phyloP scores from a whole-genome alignment of 2,113 vertebrate species.

The Vidua chalybeata region DNA sequence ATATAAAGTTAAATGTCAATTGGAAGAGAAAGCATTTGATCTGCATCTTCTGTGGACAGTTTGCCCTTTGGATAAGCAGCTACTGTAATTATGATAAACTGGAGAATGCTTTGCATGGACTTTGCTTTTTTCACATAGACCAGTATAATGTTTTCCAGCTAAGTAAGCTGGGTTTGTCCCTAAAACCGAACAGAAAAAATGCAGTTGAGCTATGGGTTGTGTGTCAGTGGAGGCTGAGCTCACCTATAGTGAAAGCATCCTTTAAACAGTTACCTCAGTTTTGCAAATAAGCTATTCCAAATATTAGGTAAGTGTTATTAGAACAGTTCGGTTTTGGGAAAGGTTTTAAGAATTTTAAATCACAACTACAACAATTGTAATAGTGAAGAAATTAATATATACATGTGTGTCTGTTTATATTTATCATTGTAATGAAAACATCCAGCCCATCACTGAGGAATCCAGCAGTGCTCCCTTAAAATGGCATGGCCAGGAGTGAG shows the following conservation, averaged over 20 bases:
- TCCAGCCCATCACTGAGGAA: neutral
- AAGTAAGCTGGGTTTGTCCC: neutral
- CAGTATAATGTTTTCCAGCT: neutral
- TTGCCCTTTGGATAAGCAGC: constrained; percentile 32
- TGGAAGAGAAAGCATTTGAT: constrained; percentile 18
- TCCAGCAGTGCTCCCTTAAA: neutral
- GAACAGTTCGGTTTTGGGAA: neutral
- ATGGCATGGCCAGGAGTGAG: neutral
- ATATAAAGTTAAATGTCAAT: constrained; percentile 45
- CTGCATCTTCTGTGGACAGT: constrained; percentile 23
- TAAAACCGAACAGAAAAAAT: neutral
- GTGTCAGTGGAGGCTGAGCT: neutral
- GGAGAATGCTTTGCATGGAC: neutral
- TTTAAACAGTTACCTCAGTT: neutral
- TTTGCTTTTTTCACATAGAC: neutral
- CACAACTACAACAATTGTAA: neutral
- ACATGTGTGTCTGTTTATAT: fast-evolving
- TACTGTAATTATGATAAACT: neutral
- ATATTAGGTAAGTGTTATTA: neutral
- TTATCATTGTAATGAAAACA: neutral
- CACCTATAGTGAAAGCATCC: neutral
- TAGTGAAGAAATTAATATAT: neutral
- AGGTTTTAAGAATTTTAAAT: neutral
- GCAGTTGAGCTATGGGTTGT: neutral
- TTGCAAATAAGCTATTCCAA: neutral